Percentiles rank a stretch among this genome's conserved stretches.
Conservation (phyloP, 1,140 invertebrate species). For the Hyphantria cunea region DNA sequence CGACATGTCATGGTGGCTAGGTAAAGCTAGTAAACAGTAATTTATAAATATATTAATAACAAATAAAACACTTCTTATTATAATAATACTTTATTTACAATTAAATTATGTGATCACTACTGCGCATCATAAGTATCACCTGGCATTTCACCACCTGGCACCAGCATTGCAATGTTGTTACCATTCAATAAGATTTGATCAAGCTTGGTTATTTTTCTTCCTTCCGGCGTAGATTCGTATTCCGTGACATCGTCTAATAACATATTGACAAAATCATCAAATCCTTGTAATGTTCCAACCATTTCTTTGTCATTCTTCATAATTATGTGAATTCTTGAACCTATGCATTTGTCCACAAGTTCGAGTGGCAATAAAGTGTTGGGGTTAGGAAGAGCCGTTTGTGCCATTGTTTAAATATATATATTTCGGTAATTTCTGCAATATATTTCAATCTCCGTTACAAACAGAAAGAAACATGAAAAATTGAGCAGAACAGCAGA, state of each 20-base stretch:
- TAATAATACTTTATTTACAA: constrained; percentile 27
- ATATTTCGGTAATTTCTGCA: too few relatives aligned
- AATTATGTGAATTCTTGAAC: constrained; percentile 99
- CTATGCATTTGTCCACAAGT: constrained; percentile 99
- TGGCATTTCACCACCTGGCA: constrained; percentile 76
- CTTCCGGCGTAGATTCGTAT: constrained; percentile 98
- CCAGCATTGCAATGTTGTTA: constrained; percentile 99
- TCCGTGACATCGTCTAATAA: constrained; percentile 96
- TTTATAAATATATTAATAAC: too few relatives aligned
- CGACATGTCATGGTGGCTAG: too few relatives aligned
- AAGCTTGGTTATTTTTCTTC: constrained; percentile 96
- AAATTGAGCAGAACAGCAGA: too few relatives aligned
- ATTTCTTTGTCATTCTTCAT: constrained; percentile 99
- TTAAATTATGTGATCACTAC: constrained; percentile 32
- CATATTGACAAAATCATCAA: constrained; percentile 99
- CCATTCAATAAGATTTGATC: constrained; percentile 99
- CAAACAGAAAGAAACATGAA: too few relatives aligned
- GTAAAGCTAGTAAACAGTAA: too few relatives aligned
- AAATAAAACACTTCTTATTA: too few relatives aligned
- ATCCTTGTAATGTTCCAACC: constrained; percentile 97
- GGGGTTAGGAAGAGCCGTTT: constrained; percentile 64
- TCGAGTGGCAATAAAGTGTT: constrained; percentile 84
- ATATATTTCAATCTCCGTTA: too few relatives aligned
- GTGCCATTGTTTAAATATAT: constrained; percentile 49
- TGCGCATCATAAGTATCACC: constrained; percentile 70